Percentiles rank a stretch among this genome's conserved stretches.
phyloP scores from a whole-genome alignment of 1,140 invertebrate species.

The Leptonema lineaticorne region DNA sequence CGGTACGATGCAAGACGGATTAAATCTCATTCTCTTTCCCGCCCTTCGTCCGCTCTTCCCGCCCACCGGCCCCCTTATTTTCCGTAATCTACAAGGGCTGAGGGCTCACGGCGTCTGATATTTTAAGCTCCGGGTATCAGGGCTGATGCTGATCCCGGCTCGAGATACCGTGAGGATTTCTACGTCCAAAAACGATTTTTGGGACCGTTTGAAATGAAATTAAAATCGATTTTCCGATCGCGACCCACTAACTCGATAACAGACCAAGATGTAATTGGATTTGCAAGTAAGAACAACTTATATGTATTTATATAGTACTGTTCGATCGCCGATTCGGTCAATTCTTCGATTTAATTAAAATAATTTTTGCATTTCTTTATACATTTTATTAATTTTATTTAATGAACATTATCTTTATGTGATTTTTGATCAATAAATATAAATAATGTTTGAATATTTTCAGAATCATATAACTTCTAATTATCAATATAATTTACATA shows the following conservation, averaged over 20 bases:
- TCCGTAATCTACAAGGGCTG: conserved; percentile 29
- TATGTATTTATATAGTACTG: too few species aligned
- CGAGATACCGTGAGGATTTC: conserved; percentile 5
- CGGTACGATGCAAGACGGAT: conserved; percentile 7
- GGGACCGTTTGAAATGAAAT: conserved; percentile 14
- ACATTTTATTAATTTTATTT: too few species aligned
- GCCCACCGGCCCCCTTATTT: background rate
- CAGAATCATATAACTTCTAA: too few species aligned
- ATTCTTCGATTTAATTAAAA: too few species aligned
- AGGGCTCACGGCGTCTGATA: conserved; percentile 29
- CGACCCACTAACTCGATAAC: background rate
- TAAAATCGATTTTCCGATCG: conserved; percentile 22
- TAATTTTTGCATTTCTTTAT: too few species aligned
- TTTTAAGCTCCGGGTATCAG: conserved; percentile 30
- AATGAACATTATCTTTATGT: too few species aligned
- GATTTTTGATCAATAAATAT: too few species aligned
- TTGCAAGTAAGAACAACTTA: too few species aligned
- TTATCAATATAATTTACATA: too few species aligned
- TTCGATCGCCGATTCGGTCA: too few species aligned
- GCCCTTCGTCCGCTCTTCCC: background rate
- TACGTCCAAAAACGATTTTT: background rate
- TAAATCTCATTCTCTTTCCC: background rate
- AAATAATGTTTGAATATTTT: too few species aligned
- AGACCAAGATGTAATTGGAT: conserved; percentile 10
- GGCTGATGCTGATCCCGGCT: conserved; percentile 22